Base-by-base conservation (phyloP, 2,888 invertebrate species). In the Hipparchia sbordonii region DNA sequence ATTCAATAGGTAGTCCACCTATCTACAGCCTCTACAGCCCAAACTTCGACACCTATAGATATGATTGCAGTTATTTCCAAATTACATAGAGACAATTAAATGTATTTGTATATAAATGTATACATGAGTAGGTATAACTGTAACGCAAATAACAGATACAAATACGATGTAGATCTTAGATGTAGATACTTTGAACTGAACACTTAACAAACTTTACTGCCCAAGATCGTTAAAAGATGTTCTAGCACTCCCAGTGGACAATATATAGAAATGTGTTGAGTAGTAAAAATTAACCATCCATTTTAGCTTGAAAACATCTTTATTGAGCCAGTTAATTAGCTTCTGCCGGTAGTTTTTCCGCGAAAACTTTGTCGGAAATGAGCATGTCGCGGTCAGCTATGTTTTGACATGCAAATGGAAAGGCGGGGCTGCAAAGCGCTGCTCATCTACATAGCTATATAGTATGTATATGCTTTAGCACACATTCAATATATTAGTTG, bases 371-470 rank as follows among this genome's bases (percentile, higher is more conserved):
- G 77, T 84, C 85, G 88, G 85, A 89, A 89, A 89, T 87, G 85
- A 87, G 84, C 82, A 80, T 85, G 89, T 87, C 86, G 87, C 85
- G 87, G 87, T 86, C 83, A 83, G 82, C 83, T 78, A 80, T 82
- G 85, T 87, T 89, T 88, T 89, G 87, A 89, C 87, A 89, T 88
- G 89, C 86, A 88, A 88, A 87, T 88, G 85, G 80, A 82, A 82
- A 78, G 80, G 81, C 78, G 79, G 74, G 79, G 75, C 74, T 71
- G 70, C 52, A 60, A 45, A 61, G 71, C 63, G 66, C 61, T 46
- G 48, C 72, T 57, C 23, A 23, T 23, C 57, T 6, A 65, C 70
- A 8, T n/a, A n/a, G n/a, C n/a, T n/a, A n/a, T n/a, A n/a, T n/a
- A n/a, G n/a, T n/a, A n/a, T n/a, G n/a, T n/a, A n/a, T 12, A 68